Evolutionary conservation across 2,113 vertebrate genomes (phyloP).

Genomic region (Larimichthys polyactis): DNA sequence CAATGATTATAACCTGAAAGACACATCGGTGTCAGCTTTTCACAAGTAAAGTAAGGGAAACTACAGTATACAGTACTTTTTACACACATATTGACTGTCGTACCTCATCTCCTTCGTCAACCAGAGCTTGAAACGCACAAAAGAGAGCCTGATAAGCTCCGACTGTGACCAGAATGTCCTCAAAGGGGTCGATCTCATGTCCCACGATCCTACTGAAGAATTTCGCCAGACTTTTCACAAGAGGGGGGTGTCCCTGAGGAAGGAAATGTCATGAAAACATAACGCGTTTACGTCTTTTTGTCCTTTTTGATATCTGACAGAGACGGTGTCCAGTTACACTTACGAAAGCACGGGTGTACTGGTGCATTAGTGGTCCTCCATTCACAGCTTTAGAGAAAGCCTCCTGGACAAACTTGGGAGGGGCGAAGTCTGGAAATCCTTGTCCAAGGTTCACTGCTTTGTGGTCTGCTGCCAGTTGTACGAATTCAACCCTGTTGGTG

Average conservation of each 20-base stretch:
- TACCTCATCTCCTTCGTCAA: constrained; percentile 95
- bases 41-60: not conserved
- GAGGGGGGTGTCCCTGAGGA: constrained; percentile 89
- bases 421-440: constrained; percentile 93
- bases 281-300: not conserved
- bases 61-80: not conserved
- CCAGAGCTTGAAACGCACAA: constrained; percentile 91
- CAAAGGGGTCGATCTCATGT: constrained; percentile 87
- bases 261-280: not conserved
- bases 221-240: constrained; percentile 90
- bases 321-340: constrained; percentile 57
- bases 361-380: constrained; percentile 87
- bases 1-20: constrained; percentile 93
- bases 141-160: constrained; percentile 94
- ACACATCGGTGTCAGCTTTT: not conserved
- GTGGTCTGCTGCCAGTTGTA: constrained; percentile 83
- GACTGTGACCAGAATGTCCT: constrained; percentile 92
- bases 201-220: constrained; percentile 87
- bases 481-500: constrained; percentile 90
- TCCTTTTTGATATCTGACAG: not conserved
- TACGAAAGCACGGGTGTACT: constrained; percentile 94
- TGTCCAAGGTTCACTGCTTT: constrained; percentile 93
- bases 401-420: constrained; percentile 88
- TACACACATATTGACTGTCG: not conserved
- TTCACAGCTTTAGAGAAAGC: constrained; percentile 84